phyloP scores from a whole-genome alignment of 2,113 vertebrate genomes.

The Chaenogobius annularis region DNA sequence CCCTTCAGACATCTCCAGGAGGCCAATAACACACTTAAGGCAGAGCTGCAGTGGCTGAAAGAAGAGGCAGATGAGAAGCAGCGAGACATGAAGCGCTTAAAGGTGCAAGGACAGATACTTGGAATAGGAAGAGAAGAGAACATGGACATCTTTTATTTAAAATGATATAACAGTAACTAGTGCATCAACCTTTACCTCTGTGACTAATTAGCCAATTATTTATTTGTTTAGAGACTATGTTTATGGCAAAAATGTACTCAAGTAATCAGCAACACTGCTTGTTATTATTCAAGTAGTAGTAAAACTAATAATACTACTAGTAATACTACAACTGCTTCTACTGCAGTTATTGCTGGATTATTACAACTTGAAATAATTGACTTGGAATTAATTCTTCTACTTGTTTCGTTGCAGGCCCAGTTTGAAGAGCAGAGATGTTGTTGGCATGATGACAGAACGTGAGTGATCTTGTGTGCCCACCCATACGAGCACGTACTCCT shows the following conservation, averaged over 20 bases:
- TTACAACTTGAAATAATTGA: conserved; percentile 7
- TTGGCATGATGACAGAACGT: conserved; percentile 40
- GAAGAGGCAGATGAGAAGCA: conserved; percentile 55
- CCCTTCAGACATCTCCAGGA: conserved; percentile 65
- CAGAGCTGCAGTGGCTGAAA: conserved; percentile 64
- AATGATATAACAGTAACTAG: too few species aligned
- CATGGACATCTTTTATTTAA: background rate
- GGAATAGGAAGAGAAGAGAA: background rate
- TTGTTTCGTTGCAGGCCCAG: conserved; percentile 47
- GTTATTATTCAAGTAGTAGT: background rate
- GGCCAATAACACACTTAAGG: conserved; percentile 65
- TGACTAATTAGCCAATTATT: too few species aligned
- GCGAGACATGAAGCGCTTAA: conserved; percentile 55
- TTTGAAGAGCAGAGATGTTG: conserved; percentile 18
- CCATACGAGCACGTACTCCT: conserved; percentile 37
- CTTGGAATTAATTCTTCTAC: background rate
- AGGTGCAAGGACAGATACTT: conserved; percentile 53
- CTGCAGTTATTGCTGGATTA: background rate
- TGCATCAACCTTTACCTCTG: too few species aligned
- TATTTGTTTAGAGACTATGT: background rate
- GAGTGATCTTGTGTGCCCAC: conserved; percentile 33
- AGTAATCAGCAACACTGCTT: background rate
- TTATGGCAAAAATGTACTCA: background rate
- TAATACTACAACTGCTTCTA: background rate
- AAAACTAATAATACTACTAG: background rate